Percentiles rank a stretch among this genome's conserved stretches.
phyloP scores from a whole-genome alignment of 2,888 invertebrate genomes.

The Cacoxenus indagator region DNA sequence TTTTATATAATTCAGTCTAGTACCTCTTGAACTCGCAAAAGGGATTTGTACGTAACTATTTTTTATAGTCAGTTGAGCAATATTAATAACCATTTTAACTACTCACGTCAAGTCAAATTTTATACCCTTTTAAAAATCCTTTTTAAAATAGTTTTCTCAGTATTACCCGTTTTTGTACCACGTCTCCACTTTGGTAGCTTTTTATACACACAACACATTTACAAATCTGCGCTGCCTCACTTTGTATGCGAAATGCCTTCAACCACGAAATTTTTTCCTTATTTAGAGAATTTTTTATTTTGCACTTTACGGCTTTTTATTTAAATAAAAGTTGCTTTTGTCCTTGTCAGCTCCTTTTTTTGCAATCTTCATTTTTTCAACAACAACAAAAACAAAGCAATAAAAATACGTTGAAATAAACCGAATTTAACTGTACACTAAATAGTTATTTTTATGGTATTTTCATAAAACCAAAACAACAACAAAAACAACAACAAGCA shows the following conservation, averaged over 20 bases:
- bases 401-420: background rate
- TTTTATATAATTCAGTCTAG: too few relatives aligned
- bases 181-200: background rate
- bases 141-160: too few relatives aligned
- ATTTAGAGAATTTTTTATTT: background rate
- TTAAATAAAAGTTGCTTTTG: constrained; percentile 8
- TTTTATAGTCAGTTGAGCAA: too few relatives aligned
- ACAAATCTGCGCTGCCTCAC: background rate
- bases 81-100: too few relatives aligned
- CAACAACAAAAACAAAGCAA: background rate
- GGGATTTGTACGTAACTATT: too few relatives aligned
- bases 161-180: background rate
- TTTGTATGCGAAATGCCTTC: constrained; percentile 20
- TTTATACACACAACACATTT: constrained; percentile 5
- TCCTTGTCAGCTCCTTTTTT: constrained; percentile 25
- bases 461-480: background rate
- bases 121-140: too few relatives aligned
- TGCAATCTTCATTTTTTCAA: background rate
- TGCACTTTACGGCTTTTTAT: background rate
- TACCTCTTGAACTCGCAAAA: too few relatives aligned
- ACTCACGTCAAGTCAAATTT: too few relatives aligned
- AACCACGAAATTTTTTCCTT: background rate
- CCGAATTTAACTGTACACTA: background rate
- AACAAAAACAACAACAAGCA: background rate
- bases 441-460: background rate